Conservation (phyloP, 2,113 vertebrate genomes). For the Phyllostomus discolor region DNA sequence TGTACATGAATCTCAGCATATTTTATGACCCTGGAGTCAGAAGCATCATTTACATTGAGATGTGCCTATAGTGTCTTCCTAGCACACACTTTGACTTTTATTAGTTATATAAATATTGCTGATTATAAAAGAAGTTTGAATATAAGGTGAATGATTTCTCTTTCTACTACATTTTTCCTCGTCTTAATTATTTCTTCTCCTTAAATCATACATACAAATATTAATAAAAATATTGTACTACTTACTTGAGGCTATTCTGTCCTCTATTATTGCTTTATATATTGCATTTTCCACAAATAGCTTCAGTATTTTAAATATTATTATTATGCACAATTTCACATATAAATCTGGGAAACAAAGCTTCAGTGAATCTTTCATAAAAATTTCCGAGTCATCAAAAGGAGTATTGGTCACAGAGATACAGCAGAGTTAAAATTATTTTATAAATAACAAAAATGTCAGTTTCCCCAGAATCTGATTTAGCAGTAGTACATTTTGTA, state of each 20-base stretch:
- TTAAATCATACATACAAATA: neutral
- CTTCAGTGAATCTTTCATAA: neutral
- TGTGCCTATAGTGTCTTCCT: neutral
- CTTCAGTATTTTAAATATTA: neutral
- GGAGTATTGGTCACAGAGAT: neutral
- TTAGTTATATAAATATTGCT: neutral
- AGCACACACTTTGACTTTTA: neutral
- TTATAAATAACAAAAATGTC: neutral
- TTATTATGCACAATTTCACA: neutral
- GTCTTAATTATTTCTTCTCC: neutral
- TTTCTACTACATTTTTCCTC: neutral
- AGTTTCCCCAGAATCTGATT: neutral
- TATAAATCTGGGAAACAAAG: neutral
- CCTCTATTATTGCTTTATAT: neutral
- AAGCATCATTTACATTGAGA: neutral
- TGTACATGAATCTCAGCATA: slow-evolving; percentile 28
- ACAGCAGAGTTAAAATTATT: neutral
- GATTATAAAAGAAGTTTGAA: neutral
- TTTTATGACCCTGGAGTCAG: neutral
- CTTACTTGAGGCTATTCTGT: neutral
- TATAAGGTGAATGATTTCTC: neutral
- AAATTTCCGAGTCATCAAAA: neutral
- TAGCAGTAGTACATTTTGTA: neutral
- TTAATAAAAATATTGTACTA: neutral
- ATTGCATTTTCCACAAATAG: neutral